These are phyloP conservation scores for Phoxinus phoxinus DNA, from an alignment of 2,113 vertebrate genomes.

Conservation along the genomic window DNA sequence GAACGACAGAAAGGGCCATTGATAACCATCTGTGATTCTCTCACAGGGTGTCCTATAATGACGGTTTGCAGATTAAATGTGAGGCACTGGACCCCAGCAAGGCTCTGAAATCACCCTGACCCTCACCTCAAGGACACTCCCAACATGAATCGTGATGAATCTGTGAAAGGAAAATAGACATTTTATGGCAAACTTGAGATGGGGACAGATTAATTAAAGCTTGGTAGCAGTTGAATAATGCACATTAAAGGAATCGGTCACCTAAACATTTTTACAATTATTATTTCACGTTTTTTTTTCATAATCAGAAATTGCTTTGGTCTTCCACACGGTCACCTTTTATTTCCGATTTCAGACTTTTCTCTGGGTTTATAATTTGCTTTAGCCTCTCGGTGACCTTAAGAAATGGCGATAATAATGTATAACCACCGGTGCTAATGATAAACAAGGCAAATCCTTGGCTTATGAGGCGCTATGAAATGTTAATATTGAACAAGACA, in stretches of 20 bases:
- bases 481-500: constrained; percentile 60
- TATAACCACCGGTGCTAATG: constrained; percentile 48
- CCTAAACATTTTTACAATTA: neutral
- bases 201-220: no score
- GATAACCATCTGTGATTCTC: constrained; percentile 50
- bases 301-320: neutral
- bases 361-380: constrained; percentile 23
- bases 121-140: constrained; percentile 12
- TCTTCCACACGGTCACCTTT: neutral
- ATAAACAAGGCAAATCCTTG: constrained; percentile 54
- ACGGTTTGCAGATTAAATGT: constrained; percentile 22
- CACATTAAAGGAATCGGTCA: neutral
- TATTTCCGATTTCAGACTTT: constrained; percentile 18
- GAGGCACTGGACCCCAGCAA: constrained; percentile 29
- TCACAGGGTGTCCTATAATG: constrained; percentile 22
- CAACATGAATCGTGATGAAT: neutral
- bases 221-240: neutral
- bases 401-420: constrained; percentile 52
- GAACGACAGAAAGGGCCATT: neutral
- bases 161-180: neutral
- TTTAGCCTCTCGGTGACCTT: constrained; percentile 44
- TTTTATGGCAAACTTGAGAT: neutral
- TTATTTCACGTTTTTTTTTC: neutral
- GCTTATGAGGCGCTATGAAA: constrained; percentile 49
- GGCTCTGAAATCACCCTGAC: neutral